Base-by-base conservation (phyloP, 2,888 invertebrate species). In the Molorchus minor region DNA sequence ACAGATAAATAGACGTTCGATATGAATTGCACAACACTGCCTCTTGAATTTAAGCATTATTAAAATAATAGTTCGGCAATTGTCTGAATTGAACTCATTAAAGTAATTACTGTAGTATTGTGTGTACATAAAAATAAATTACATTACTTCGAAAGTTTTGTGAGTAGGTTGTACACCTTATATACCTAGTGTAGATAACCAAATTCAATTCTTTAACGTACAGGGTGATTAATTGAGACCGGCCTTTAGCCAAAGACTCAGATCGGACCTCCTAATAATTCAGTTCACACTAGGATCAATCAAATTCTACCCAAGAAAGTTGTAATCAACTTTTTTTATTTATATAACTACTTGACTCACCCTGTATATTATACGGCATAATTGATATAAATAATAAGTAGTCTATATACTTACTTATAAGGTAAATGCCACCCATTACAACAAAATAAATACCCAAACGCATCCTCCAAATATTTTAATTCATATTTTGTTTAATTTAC, bases 11-110 rank as follows among this genome's bases (percentile, higher is more conserved):
- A 8, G 3, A 25, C 25, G 8, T 25, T 25, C 3, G 3, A 8
- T 35, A 15, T n/a, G 25, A 38, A 7, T 17, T 8, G 16, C 52
- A 52, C 10, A 15, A 43, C 54, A 29, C 2, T 15, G 62, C 64
- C 64, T 65, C 67, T 61, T 72, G 69, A 71, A 71, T 71, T 66
- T 68, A 61, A 3, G 12, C 56, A 66, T 67, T 64, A 71, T 72
- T 73, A 72, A 71, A 72, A 71, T 73, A 73, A 73, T 71, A 64
- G 70, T 67, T 58, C 25, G 17, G 56, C 73, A 74, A 75, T 75
- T 74, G 67, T 68, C 64, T 59, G 70, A 75, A 75, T 75, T 74
- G 73, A 69, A 71, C 69, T 72, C 70, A 72, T 74, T 75, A 75
- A 72, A 69, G 68, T 74, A 72, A 74, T 74, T 71, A 70, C 67